phyloP scores from a whole-genome alignment of 2,113 vertebrate species.

The Sphaerodactylus townsendi region DNA sequence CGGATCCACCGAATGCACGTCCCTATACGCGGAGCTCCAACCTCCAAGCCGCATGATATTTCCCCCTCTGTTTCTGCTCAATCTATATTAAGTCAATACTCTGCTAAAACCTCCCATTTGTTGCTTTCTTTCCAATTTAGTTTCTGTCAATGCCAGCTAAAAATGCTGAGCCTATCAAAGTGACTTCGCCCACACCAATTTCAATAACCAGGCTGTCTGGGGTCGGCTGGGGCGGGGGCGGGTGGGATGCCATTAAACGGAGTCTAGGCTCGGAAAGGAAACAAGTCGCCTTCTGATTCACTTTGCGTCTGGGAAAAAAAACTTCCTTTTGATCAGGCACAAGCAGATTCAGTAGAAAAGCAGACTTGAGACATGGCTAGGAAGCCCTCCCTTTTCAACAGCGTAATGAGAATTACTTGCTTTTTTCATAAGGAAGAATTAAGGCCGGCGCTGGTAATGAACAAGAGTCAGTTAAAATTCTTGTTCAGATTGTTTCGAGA shows the following conservation, averaged over 20 bases:
- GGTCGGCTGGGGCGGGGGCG: no score
- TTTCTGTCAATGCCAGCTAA: slow-evolving; percentile 72
- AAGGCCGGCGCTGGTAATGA: not conserved
- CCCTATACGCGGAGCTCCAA: slow-evolving; percentile 47
- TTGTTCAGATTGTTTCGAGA: not conserved
- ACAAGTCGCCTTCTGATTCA: slow-evolving; percentile 21
- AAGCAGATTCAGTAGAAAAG: not conserved
- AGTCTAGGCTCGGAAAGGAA: slow-evolving; percentile 42
- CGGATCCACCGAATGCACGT: no score
- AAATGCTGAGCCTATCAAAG: slow-evolving; percentile 75
- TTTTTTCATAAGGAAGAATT: not conserved
- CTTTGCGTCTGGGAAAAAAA: slow-evolving; percentile 15
- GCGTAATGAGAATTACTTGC: not conserved
- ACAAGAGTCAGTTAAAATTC: not conserved
- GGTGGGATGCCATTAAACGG: slow-evolving; percentile 40
- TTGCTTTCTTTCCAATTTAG: slow-evolving; percentile 77
- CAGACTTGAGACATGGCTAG: not conserved
- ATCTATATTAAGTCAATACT: slow-evolving; percentile 77
- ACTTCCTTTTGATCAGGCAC: slow-evolving; percentile 34
- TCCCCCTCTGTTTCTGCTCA: slow-evolving; percentile 57
- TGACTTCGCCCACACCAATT: slow-evolving; percentile 67
- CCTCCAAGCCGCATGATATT: slow-evolving; percentile 65
- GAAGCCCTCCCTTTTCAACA: not conserved
- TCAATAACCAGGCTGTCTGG: slow-evolving; percentile 58
- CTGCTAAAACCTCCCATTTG: slow-evolving; percentile 71